Evolutionary conservation across 2,888 invertebrate species (phyloP).

Genomic region (Zeuzera pyrina): DNA sequence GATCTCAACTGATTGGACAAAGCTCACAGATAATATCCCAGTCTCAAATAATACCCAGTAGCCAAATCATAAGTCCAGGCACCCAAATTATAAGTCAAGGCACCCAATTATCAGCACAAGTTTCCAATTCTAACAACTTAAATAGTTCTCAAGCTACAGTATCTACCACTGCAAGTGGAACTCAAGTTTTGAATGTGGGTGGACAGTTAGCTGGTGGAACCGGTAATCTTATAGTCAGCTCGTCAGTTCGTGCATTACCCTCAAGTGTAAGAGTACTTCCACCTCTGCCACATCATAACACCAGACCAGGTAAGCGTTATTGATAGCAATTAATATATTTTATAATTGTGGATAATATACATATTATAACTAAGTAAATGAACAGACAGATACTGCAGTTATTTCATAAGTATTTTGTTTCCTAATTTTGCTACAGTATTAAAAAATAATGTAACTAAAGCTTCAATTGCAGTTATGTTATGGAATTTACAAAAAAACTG

Average conservation of each 20-base stretch:
- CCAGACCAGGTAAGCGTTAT: constrained; percentile 60
- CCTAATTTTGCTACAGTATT: no score
- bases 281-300: constrained; percentile 50
- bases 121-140: constrained; percentile 35
- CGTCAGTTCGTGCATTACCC: constrained; percentile 53
- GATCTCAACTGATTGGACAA: constrained; percentile 52
- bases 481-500: not conserved
- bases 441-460: not conserved
- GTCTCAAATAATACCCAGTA: constrained; percentile 37
- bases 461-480: not conserved
- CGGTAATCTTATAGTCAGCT: constrained; percentile 50
- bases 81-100: constrained; percentile 67
- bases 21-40: constrained; percentile 54
- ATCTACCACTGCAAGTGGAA: constrained; percentile 36
- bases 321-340: no score
- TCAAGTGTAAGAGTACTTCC: constrained; percentile 58
- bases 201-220: constrained; percentile 44
- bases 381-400: no score
- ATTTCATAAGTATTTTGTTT: no score
- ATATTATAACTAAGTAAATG: no score
- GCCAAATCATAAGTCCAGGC: constrained; percentile 49
- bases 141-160: constrained; percentile 37
- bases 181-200: constrained; percentile 47
- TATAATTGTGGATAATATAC: no score
- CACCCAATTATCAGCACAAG: constrained; percentile 50